Percentiles rank a stretch among this genome's conserved stretches.
Evolutionary conservation across 2,888 invertebrate genomes (phyloP).

Genomic region (Andrena hattorfiana): DNA sequence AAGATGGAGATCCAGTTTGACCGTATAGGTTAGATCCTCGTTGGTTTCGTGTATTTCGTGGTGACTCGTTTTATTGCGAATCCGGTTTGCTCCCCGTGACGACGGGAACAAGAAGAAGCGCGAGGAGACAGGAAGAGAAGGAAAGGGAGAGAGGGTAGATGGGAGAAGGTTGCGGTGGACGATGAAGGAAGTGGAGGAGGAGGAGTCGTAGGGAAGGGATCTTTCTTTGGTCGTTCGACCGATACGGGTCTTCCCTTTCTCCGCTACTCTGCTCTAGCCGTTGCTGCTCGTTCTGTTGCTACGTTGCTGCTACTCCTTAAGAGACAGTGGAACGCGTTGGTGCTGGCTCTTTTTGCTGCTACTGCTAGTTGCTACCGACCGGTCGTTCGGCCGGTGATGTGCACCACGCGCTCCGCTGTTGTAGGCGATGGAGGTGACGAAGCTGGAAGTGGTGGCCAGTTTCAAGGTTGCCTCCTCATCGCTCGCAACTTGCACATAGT

Average conservation of each 20-base stretch:
- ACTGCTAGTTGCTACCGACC: slow-evolving; percentile 52
- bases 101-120: slow-evolving; percentile 49
- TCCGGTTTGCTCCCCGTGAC: slow-evolving; percentile 80
- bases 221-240: slow-evolving; percentile 67
- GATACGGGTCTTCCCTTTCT: slow-evolving; percentile 58
- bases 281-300: slow-evolving; percentile 46
- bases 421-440: slow-evolving; percentile 72
- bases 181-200: slow-evolving; percentile 64
- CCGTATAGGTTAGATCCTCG: slow-evolving; percentile 72
- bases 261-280: slow-evolving; percentile 54
- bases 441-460: slow-evolving; percentile 73
- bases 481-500: slow-evolving; percentile 52
- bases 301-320: slow-evolving; percentile 23
- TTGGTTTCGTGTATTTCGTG: slow-evolving; percentile 75
- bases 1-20: slow-evolving; percentile 77
- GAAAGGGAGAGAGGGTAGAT: slow-evolving; percentile 24
- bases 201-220: slow-evolving; percentile 72
- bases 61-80: slow-evolving; percentile 81
- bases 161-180: slow-evolving; percentile 52
- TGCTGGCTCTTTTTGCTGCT: slow-evolving; percentile 47
- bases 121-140: slow-evolving; percentile 28
- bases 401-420: slow-evolving; percentile 29
- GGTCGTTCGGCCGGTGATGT: slow-evolving; percentile 44
- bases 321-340: slow-evolving; percentile 26
- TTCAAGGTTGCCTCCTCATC: slow-evolving; percentile 78